A percentile compares a stretch with the other conserved stretches of the same genome.
These are phyloP conservation scores for Larimichthys crocea DNA, from an alignment of 2,113 vertebrate species.

Conservation along the genomic window DNA sequence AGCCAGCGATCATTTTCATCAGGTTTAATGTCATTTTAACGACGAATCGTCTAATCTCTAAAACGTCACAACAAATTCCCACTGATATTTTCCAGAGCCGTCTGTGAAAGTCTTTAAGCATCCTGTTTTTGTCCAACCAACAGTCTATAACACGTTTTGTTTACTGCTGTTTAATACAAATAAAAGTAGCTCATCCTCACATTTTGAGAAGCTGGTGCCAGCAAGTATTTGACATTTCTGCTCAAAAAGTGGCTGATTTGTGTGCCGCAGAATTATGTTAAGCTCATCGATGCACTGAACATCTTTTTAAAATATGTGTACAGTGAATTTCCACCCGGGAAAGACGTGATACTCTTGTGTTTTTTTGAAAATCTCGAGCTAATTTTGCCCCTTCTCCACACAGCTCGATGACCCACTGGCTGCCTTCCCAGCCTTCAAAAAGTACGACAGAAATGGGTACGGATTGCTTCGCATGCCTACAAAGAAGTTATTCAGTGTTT, in stretches of 20 bases:
- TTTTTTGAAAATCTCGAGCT: constrained; percentile 9
- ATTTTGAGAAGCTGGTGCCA: background rate
- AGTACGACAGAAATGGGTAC: constrained; percentile 95
- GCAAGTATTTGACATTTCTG: background rate
- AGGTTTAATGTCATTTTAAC: background rate
- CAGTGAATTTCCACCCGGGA: background rate
- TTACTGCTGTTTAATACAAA: background rate
- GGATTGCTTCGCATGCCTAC: constrained; percentile 48
- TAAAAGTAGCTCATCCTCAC: background rate
- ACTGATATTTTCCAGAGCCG: background rate
- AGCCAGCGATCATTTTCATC: background rate
- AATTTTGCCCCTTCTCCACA: constrained; percentile 36
- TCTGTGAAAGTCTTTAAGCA: background rate
- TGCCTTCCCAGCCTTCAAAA: constrained; percentile 95
- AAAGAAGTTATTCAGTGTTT: constrained; percentile 23
- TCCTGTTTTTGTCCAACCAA: background rate
- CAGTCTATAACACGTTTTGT: background rate
- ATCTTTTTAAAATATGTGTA: background rate
- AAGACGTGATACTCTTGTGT: background rate
- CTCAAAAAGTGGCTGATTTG: no score
- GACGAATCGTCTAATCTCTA: background rate
- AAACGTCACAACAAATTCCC: background rate
- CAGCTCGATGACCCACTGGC: constrained; percentile 93
- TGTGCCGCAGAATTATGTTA: no score
- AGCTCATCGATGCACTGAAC: no score